These are phyloP conservation scores for Masnerella sp. DNA, from an alignment of 2,888 invertebrate genomes.

Conservation along the genomic window DNA sequence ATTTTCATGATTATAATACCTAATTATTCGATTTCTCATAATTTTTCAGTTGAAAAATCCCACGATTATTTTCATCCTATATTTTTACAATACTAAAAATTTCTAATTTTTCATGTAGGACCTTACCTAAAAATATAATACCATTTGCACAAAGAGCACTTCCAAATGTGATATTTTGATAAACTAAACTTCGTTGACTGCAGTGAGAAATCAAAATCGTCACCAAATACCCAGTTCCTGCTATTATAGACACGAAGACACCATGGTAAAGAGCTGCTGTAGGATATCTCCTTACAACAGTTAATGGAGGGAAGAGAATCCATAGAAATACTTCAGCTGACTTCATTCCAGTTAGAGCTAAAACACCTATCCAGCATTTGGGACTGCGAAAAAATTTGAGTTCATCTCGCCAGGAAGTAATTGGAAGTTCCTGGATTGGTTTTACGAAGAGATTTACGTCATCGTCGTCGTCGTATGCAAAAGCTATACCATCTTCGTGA, in stretches of 20 bases:
- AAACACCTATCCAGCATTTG: slow-evolving; percentile 26
- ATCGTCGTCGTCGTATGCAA: slow-evolving; percentile 40
- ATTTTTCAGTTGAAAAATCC: neutral
- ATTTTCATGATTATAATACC: neutral
- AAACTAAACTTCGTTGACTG: slow-evolving; percentile 14
- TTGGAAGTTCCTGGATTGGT: no score
- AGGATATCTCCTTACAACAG: slow-evolving; percentile 21
- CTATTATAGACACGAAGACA: slow-evolving; percentile 28
- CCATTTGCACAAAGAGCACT: slow-evolving; percentile 33
- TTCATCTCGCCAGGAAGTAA: slow-evolving; percentile 37
- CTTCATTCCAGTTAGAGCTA: slow-evolving; percentile 33
- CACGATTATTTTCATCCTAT: neutral
- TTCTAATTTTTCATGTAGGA: neutral
- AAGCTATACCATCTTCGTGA: slow-evolving; percentile 27
- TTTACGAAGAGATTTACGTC: slow-evolving; percentile 36
- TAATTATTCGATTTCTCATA: neutral
- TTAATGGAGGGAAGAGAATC: slow-evolving; percentile 49
- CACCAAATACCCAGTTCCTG: slow-evolving; percentile 38
- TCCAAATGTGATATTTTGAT: slow-evolving; percentile 31
- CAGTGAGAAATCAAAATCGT: slow-evolving; percentile 43
- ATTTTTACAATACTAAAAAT: neutral
- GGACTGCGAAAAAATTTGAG: slow-evolving; percentile 14
- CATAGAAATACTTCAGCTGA: slow-evolving; percentile 47
- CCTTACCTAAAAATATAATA: slow-evolving; percentile 36
- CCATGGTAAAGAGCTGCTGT: slow-evolving; percentile 35